phyloP scores from a whole-genome alignment of 2,888 invertebrate species.

The Lasioglossum zephyrum region DNA sequence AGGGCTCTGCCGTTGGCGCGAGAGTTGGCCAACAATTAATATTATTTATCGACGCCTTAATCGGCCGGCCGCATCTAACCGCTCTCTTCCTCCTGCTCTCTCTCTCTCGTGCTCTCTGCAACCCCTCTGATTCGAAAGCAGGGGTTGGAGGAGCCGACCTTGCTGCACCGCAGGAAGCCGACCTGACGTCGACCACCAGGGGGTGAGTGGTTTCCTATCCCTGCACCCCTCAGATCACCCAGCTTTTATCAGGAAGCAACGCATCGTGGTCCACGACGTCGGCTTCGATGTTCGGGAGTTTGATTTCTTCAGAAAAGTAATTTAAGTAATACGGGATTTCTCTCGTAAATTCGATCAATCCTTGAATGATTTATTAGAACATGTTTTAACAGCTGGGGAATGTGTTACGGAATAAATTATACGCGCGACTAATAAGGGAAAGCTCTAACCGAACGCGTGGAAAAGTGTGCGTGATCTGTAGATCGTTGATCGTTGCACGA shows the following conservation, averaged over 20 bases:
- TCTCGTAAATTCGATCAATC: not conserved
- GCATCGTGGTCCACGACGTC: not conserved
- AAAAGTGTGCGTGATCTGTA: not conserved
- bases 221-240: constrained; percentile 7
- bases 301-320: not conserved
- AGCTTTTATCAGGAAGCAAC: constrained; percentile 14
- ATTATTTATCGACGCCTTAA: constrained; percentile 84
- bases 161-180: constrained; percentile 23
- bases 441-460: not conserved
- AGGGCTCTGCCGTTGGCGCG: constrained; percentile 59
- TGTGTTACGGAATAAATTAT: not conserved
- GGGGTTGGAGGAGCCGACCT: constrained; percentile 46
- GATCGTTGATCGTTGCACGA: not conserved
- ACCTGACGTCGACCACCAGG: not conserved
- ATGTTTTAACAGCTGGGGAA: not conserved
- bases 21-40: constrained; percentile 81
- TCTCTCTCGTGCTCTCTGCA: constrained; percentile 31
- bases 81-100: constrained; percentile 4
- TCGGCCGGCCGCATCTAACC: constrained; percentile 81
- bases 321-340: not conserved
- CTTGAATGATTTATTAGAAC: not conserved
- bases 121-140: constrained; percentile 54
- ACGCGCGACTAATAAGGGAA: not conserved
- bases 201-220: not conserved
- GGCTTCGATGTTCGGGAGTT: not conserved